A percentile compares a stretch with the other conserved stretches of the same genome.
These are phyloP conservation scores for Drosophila histrio DNA, from an alignment of 2,888 invertebrate species.

Conservation along the genomic window DNA sequence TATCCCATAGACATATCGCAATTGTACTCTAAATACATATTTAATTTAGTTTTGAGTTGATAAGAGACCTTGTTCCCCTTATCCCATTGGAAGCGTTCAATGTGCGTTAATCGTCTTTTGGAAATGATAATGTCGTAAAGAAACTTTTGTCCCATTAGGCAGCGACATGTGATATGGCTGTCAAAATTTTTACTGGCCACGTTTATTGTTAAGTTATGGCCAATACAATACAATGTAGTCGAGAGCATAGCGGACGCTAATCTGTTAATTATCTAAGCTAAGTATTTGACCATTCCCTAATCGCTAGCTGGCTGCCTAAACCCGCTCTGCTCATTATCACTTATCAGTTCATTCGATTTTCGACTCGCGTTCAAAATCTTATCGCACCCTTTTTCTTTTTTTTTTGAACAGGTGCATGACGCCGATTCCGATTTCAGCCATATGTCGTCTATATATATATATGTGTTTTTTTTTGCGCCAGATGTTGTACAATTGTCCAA, in stretches of 20 bases:
- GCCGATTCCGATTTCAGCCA: conserved; percentile 1
- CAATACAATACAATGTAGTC: conserved; percentile 25
- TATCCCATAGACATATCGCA: not conserved
- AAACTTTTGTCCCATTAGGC: conserved; percentile 17
- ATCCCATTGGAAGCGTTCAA: conserved; percentile 29
- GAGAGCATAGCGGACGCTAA: conserved; percentile 22
- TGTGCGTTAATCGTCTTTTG: conserved; percentile 48
- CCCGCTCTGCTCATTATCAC: not conserved
- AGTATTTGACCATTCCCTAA: conserved; percentile 25
- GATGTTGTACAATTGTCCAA: conserved; percentile 14
- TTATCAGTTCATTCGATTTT: conserved; percentile 24
- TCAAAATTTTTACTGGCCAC: not conserved
- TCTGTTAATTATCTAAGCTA: conserved; percentile 37
- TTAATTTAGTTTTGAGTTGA: conserved; percentile 27
- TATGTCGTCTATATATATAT: not conserved
- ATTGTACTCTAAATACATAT: conserved; percentile 6
- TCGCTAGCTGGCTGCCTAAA: conserved; percentile 16
- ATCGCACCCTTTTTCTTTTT: conserved; percentile 35
- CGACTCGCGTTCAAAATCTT: conserved; percentile 31
- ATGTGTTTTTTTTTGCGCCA: conserved; percentile 16
- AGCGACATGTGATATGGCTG: conserved; percentile 4
- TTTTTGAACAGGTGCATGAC: conserved; percentile 36
- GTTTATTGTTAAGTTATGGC: not conserved
- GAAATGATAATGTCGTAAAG: conserved; percentile 55
- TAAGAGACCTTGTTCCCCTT: conserved; percentile 26